Base-by-base conservation (phyloP, 2,888 invertebrate genomes). In the Agrochola lota region DNA sequence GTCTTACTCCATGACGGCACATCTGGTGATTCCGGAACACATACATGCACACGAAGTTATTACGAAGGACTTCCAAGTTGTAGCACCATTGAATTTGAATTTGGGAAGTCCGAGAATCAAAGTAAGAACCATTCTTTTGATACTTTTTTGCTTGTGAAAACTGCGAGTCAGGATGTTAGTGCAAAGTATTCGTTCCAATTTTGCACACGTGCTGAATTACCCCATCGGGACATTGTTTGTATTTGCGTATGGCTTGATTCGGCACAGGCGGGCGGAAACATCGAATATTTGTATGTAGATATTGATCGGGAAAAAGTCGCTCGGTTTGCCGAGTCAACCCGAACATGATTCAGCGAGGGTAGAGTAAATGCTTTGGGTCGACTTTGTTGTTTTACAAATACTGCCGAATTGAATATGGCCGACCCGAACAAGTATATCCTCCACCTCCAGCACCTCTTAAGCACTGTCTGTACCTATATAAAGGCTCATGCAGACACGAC, bases 51-150 rank as follows among this genome's bases (percentile, higher is more conserved):
- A 23, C 40, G 90, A 92, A 11, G 85, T 90, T 8, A 40, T 95
- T 3, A 75, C 68, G 0, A 90, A 90, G 62, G 67, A 83, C 0
- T 92, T 95, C 75, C 83, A 93, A 70, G 92, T 95, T 20, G 87
- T 95, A 11, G 92, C 93, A 11, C 95, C 95, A 0, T 85, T 94
- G 20, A 92, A 95, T 85, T 86, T 95, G 85, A 95, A 94, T 82
- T 86, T 84, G 9, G 92, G 90, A 6, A 90, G 88, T n/a, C 88
- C 89, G 30, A 78, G 81, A 66, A 81, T 93, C 15, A 92, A 88
- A 83, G 93, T 93, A 77, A 80, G 87, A 85, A 20, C 35, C 9
- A 20, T 46, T 71, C 0, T 67, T 46, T 55, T 62, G 8, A 46
- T 26, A n/a, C 20, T 74, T 55, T 7, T 23, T 40, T 17, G 71